Percentiles rank a stretch among this genome's conserved stretches.
Conservation (phyloP, 2,113 vertebrate genomes). For the Protobothrops flavoviridis region DNA sequence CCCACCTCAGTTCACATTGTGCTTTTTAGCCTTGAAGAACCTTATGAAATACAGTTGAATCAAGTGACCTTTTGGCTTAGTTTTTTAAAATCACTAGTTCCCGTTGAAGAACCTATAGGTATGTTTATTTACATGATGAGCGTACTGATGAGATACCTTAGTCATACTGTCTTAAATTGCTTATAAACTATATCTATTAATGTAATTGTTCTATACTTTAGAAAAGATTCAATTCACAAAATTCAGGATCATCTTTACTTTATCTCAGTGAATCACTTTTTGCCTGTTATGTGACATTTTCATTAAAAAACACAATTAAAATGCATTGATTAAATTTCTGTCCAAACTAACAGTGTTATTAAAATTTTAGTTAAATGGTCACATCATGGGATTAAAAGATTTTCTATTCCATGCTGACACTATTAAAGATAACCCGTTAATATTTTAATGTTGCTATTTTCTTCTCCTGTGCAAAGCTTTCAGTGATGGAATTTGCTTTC, state of each 20-base stretch:
- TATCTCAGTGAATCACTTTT: not conserved
- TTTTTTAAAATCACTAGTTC: slow-evolving; percentile 88
- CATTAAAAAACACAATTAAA: not conserved
- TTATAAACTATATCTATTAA: not conserved
- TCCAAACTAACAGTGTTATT: not conserved
- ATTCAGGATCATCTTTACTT: not conserved
- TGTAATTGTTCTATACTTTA: not conserved
- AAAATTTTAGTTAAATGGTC: not conserved
- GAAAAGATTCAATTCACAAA: not conserved
- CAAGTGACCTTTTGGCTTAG: slow-evolving; percentile 98
- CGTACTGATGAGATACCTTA: not conserved
- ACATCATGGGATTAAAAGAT: not conserved
- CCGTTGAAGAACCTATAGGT: slow-evolving; percentile 89
- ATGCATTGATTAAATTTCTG: not conserved
- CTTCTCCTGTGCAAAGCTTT: not conserved
- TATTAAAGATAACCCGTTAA: not conserved
- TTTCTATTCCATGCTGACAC: not conserved
- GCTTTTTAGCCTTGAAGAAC: slow-evolving; percentile 92
- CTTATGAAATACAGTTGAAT: slow-evolving; percentile 92
- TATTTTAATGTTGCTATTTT: not conserved
- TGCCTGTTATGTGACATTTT: not conserved
- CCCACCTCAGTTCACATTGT: slow-evolving; percentile 87
- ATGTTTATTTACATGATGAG: slow-evolving; percentile 25
- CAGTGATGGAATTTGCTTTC: not conserved
- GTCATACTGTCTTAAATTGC: not conserved